These are phyloP conservation scores for Aspidiotus destructor DNA, from an alignment of 2,888 invertebrate species.

Conservation along the genomic window DNA sequence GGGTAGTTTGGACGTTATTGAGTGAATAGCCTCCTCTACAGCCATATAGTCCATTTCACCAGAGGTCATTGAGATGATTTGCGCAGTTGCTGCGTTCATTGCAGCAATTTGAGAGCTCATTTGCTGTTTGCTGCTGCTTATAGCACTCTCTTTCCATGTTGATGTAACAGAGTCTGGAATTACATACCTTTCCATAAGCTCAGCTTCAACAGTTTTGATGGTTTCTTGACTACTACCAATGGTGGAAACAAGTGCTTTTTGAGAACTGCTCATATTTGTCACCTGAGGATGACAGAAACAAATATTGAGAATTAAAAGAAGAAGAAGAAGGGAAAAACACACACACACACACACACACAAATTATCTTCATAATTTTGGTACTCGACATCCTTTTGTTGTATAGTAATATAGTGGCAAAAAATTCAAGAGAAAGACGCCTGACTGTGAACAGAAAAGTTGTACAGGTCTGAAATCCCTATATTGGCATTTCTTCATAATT, in stretches of 20 bases:
- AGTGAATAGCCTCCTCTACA: constrained; percentile 92
- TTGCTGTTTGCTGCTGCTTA: constrained; percentile 91
- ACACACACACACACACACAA: too few relatives aligned
- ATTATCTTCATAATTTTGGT: too few relatives aligned
- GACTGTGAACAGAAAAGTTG: too few relatives aligned
- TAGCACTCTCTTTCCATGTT: constrained; percentile 87
- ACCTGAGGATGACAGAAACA: constrained; percentile 50
- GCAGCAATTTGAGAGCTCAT: constrained; percentile 95
- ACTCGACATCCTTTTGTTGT: too few relatives aligned
- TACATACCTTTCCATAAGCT: constrained; percentile 54
- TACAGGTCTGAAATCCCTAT: too few relatives aligned
- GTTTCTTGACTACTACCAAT: constrained; percentile 82
- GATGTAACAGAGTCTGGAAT: constrained; percentile 74
- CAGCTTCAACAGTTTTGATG: constrained; percentile 74
- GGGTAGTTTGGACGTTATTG: constrained; percentile 90
- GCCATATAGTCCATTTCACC: constrained; percentile 90
- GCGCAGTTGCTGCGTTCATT: constrained; percentile 98
- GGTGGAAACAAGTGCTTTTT: constrained; percentile 81
- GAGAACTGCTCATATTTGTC: constrained; percentile 76
- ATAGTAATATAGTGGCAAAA: too few relatives aligned
- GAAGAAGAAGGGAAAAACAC: too few relatives aligned
- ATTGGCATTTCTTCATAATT: too few relatives aligned
- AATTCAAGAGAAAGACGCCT: too few relatives aligned
- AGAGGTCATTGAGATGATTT: constrained; percentile 82
- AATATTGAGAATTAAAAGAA: too few relatives aligned